Evolutionary conservation across 2,797 vertebrate species (phyloP).

Genomic region (Rhinatrema bivittatum): DNA sequence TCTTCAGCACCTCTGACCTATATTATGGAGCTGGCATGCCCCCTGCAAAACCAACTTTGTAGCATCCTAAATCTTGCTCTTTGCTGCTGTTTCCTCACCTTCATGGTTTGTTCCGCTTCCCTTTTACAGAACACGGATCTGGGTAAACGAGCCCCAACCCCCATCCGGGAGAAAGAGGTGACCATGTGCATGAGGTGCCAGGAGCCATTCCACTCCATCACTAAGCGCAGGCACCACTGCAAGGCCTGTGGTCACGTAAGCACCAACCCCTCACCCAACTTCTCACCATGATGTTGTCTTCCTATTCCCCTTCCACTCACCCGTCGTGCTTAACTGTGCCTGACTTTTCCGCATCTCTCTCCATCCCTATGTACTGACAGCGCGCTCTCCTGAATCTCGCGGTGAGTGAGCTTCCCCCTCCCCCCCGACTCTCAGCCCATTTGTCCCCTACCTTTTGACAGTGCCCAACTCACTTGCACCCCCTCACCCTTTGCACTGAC

Average conservation of each 20-base stretch:
- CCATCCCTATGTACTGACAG: too few species aligned
- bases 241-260: conserved; percentile 85
- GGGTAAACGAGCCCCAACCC: conserved; percentile 80
- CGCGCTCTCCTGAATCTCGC: neutral
- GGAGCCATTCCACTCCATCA: conserved; percentile 86
- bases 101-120: neutral
- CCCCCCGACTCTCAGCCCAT: neutral
- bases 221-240: conserved; percentile 86
- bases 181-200: conserved; percentile 90
- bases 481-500: neutral
- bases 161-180: conserved; percentile 84
- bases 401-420: neutral
- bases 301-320: too few species aligned
- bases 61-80: too few species aligned
- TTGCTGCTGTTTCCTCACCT: neutral
- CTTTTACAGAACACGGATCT: conserved; percentile 69
- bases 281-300: too few species aligned
- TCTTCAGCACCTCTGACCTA: too few species aligned
- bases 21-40: too few species aligned
- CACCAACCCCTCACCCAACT: neutral
- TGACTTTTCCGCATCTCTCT: too few species aligned
- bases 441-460: neutral
- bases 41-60: too few species aligned
- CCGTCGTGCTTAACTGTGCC: too few species aligned
- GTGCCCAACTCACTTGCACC: neutral